phyloP scores from a whole-genome alignment of 2,888 invertebrate species.

The Bombyx huttoni region DNA sequence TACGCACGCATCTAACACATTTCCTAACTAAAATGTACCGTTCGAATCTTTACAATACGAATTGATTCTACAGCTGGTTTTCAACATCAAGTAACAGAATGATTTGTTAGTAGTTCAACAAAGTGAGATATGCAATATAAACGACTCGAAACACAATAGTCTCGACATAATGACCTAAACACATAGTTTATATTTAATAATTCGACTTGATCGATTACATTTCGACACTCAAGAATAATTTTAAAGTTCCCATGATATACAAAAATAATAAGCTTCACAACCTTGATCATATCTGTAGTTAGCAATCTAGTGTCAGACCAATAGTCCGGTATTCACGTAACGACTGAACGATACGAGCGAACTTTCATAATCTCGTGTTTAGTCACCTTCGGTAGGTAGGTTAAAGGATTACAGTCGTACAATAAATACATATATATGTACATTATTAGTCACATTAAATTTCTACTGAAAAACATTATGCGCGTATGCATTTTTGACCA shows the following conservation, averaged over 20 bases:
- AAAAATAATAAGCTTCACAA: neutral
- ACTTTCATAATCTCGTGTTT: neutral
- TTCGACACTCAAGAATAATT: neutral
- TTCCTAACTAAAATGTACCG: too few relatives aligned
- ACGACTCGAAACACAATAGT: neutral
- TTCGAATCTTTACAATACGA: too few relatives aligned
- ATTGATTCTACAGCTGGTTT: too few relatives aligned
- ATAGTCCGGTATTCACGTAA: neutral
- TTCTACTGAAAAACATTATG: neutral
- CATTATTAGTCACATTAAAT: neutral
- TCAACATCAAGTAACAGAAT: too few relatives aligned
- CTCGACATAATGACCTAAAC: slow-evolving; percentile 3
- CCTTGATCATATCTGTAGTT: neutral
- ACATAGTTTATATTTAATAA: slow-evolving; percentile 5
- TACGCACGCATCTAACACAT: too few relatives aligned
- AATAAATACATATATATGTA: neutral
- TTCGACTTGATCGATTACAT: neutral
- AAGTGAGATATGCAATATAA: neutral
- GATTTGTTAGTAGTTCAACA: neutral
- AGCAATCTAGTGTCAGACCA: neutral
- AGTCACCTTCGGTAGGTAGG: neutral
- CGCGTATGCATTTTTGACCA: neutral
- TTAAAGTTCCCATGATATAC: neutral
- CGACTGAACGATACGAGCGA: neutral
- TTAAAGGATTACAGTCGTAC: neutral